Base-by-base conservation (phyloP, 2,888 invertebrate genomes). In the Coremacera marginata region DNA sequence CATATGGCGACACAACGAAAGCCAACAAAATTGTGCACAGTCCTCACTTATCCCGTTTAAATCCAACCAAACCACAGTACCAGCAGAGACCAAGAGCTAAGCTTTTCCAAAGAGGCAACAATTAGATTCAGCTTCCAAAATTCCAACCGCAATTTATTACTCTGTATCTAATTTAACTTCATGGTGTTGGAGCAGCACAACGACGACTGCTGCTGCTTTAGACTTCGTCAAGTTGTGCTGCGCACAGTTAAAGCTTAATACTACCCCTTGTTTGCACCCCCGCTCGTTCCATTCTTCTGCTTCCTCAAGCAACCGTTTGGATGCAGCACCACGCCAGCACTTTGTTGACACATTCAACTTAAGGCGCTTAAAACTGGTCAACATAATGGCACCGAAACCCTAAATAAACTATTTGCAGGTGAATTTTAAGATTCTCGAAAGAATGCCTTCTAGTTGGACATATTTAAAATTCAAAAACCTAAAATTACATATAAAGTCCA, bases 101-200 rank as follows among this genome's bases (percentile, higher is more conserved):
- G 72, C 72, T 27, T 37, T 49, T 72, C 72, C 72, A 44, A 72
- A 27, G 72, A 72, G 72, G 65, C 74, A 76, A 77, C 80, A 78
- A 81, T 80, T 81, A 81, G 80, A 80, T 79, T 68, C 65, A 31
- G 65, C 31, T 34, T 55, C 80, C 80, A 70, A 79, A 77, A 79
- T 77, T 77, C 63, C 76, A 80, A 81, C 81, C 79, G 76, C 80
- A 82, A 82, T 82, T 82, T 82, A 82, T 82, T 80, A 81, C 82
- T 74, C 79, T 78, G 80, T 82, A 80, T 82, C 82, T 81, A 82
- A 82, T 82, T 82, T 80, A 80, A 80, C 79, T 60, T 70, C 73
- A 63, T 63, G 51, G 51, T 67, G 44, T 22, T 37, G 22, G 44
- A 49, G 16, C 37, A 37, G 25, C 72, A 44, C 55, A 55, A 16